Evolutionary conservation across 2,797 vertebrate genomes (phyloP), one percentile per base, ranked within the genome.

Genomic region (Clarias laeviceps): DNA sequence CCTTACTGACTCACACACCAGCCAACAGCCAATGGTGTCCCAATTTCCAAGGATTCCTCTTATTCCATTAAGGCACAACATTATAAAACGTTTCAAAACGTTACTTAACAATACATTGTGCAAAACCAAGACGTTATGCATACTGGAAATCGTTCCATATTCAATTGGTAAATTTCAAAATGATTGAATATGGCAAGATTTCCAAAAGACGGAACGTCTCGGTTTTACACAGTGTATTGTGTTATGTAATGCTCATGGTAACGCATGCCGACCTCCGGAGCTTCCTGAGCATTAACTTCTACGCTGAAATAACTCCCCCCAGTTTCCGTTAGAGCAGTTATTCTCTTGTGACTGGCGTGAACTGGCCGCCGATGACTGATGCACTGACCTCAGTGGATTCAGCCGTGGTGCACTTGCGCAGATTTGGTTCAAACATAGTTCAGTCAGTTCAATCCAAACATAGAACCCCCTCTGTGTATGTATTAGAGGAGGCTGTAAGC

Each of bases 381-480:
- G 12, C n/a, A 9, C 17, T 7, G 34, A 69, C 50, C 40, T 12
- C 1, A 64, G 40, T 8, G 2, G 50, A 73, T 56, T 57, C 64
- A 37, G 40, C 69, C 15, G 14, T 81, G 54, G 65, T 79, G 62
- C 20, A 80, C 27, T 34, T 22, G 20, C 18, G 6, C 59, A 22
- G 50, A 8, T 70, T 54, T 54, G 73, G 50, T 56, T 72, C 66
- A 79, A 61, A 37, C 73, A 70, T 12, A 64, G 59, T 82, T 68
- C 22, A 73, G 32, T 70, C 24, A 54, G 27, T 59, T 83, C 9
- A 32, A 17, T 54, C 5, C 56, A 50, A 27, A 65, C 74, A 83
- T 34, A 79, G 66, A 29, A 64, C 29, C 14, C 24, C 73, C 59
- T 87, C 24, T 73, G 72, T 69, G 65, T 80, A 29, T 18, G 37